A percentile compares a stretch with the other conserved stretches of the same genome.
Evolutionary conservation across 2,888 invertebrate genomes (phyloP).

Genomic region (Callosobruchus maculatus): DNA sequence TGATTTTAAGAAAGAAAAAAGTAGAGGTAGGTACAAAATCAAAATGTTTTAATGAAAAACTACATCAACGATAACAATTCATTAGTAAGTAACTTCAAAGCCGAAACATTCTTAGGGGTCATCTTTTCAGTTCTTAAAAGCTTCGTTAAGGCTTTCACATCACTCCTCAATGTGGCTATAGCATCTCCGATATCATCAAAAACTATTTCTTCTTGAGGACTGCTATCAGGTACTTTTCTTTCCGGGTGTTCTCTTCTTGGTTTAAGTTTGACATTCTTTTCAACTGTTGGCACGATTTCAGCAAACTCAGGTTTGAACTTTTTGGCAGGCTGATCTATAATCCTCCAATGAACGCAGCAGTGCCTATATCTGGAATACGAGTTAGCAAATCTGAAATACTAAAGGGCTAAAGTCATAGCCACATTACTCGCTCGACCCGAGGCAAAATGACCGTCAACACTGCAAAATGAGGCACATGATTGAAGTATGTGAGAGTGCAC

Average conservation of each 20-base stretch:
- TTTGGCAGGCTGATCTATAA: not conserved
- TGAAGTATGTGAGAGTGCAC: too few relatives aligned
- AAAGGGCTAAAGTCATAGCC: too few relatives aligned
- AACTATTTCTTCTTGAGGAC: slow-evolving; percentile 2
- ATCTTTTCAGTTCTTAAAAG: slow-evolving; percentile 26
- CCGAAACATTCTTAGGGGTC: slow-evolving; percentile 25
- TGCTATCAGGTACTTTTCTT: not conserved
- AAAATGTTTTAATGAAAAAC: not conserved
- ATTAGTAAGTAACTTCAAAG: slow-evolving; percentile 25
- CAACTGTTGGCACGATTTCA: not conserved
- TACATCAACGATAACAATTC: slow-evolving; percentile 26
- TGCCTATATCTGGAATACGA: too few relatives aligned
- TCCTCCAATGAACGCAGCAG: slow-evolving; percentile 16
- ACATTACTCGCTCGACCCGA: too few relatives aligned
- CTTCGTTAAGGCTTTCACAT: slow-evolving; percentile 28
- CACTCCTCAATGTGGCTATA: slow-evolving; percentile 24
- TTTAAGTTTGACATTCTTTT: not conserved
- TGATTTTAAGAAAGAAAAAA: too few relatives aligned
- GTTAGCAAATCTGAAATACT: too few relatives aligned
- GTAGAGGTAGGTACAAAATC: not conserved
- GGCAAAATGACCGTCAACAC: too few relatives aligned
- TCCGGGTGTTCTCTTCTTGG: not conserved
- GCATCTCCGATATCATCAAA: slow-evolving; percentile 19
- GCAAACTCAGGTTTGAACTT: not conserved
- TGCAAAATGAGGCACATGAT: too few relatives aligned